phyloP scores from a whole-genome alignment of 2,797 vertebrate species.

The Aratinga solstitialis region DNA sequence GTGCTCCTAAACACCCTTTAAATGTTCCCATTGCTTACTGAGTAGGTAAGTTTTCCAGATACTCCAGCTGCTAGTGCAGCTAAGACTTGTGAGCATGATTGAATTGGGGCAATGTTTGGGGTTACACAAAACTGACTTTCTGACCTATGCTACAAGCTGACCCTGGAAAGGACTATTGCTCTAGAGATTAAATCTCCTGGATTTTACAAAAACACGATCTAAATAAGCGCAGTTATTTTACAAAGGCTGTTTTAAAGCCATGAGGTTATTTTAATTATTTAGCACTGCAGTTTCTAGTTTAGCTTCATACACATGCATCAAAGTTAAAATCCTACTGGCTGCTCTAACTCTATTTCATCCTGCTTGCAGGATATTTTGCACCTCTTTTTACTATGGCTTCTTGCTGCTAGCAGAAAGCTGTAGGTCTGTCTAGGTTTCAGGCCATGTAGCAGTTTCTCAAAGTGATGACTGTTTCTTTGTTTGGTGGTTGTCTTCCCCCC shows the following conservation, averaged over 20 bases:
- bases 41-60: not conserved
- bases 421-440: not conserved
- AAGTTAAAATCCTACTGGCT: not conserved
- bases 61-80: not conserved
- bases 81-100: not conserved
- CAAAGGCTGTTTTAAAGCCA: not conserved
- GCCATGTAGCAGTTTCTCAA: not conserved
- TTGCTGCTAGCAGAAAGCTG: not conserved
- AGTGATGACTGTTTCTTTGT: not conserved
- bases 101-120: not conserved
- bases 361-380: not conserved
- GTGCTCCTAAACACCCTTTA: not conserved
- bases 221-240: not conserved
- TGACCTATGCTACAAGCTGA: not conserved
- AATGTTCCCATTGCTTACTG: not conserved
- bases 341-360: not conserved
- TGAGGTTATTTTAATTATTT: not conserved
- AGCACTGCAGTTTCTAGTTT: not conserved
- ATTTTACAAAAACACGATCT: not conserved
- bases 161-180: not conserved
- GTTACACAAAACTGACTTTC: not conserved
- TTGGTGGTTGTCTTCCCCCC: fast-evolving
- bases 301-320: not conserved
- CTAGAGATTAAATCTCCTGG: not conserved
- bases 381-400: not conserved